Evolutionary conservation across 2,888 invertebrate genomes (phyloP).

Genomic region (Phlogophora meticulosa): DNA sequence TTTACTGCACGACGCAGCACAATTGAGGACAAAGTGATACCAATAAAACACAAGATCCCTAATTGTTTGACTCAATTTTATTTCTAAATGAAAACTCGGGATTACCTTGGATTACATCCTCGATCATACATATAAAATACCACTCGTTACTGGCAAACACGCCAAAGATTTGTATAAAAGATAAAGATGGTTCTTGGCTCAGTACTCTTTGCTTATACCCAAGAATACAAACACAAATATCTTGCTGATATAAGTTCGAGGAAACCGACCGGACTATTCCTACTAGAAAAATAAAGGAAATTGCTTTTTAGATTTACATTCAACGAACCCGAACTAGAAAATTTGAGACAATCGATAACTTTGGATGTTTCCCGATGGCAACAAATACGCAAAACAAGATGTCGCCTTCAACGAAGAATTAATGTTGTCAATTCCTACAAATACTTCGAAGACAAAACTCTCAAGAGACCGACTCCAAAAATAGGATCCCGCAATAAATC

Average conservation of each 20-base stretch:
- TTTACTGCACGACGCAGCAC: slow-evolving; percentile 28
- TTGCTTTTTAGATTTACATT: slow-evolving; percentile 52
- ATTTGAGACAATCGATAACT: slow-evolving; percentile 23
- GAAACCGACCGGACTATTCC: slow-evolving; percentile 25
- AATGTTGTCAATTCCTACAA: slow-evolving; percentile 31
- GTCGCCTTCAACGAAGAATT: slow-evolving; percentile 29
- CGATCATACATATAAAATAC: slow-evolving; percentile 38
- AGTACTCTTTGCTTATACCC: slow-evolving; percentile 45
- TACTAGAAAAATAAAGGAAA: slow-evolving; percentile 52
- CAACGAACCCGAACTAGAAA: slow-evolving; percentile 19
- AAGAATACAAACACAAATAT: slow-evolving; percentile 58
- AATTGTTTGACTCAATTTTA: slow-evolving; percentile 28
- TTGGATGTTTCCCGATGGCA: background rate
- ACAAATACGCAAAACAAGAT: slow-evolving; percentile 8
- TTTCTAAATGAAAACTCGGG: slow-evolving; percentile 30
- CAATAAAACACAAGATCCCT: slow-evolving; percentile 35
- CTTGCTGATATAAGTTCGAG: slow-evolving; percentile 45
- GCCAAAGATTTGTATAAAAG: slow-evolving; percentile 56
- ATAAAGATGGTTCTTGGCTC: slow-evolving; percentile 59
- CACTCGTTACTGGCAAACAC: slow-evolving; percentile 52
- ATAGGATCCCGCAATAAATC: slow-evolving; percentile 46
- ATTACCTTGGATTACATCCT: slow-evolving; percentile 34
- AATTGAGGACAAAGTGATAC: slow-evolving; percentile 25
- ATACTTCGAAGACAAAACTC: slow-evolving; percentile 39
- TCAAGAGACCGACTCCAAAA: slow-evolving; percentile 28